Evolutionary conservation across 2,113 vertebrate genomes (phyloP).

Genomic region (Pseudorectes ferrugineus): DNA sequence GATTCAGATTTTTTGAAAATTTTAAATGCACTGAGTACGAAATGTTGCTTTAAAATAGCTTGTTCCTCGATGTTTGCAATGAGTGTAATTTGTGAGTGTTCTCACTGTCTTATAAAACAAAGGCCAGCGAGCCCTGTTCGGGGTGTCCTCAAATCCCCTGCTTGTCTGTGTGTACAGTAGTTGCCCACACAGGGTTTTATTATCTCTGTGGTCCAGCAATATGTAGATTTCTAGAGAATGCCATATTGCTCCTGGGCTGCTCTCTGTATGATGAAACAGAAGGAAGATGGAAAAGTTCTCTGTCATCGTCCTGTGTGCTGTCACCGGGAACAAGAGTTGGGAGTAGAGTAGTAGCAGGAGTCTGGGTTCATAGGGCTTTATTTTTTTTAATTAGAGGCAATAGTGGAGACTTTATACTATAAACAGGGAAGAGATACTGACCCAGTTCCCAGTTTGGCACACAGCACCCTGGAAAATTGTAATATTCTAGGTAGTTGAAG

Average conservation of each 20-base stretch:
- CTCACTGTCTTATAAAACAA: not conserved
- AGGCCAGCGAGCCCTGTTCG: not conserved
- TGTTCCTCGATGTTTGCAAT: not conserved
- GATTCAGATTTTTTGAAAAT: accelerated
- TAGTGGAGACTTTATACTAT: not conserved
- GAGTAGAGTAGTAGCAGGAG: not conserved
- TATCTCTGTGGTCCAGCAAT: not conserved
- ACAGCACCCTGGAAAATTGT: not conserved
- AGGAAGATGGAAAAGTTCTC: not conserved
- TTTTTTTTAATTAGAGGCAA: not conserved
- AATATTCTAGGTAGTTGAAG: not conserved
- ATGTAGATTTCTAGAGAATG: not conserved
- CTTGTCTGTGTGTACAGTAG: not conserved
- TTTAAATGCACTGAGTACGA: not conserved
- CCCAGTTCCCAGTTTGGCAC: not conserved
- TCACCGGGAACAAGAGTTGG: not conserved
- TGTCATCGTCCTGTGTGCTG: not conserved
- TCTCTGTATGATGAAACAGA: not conserved
- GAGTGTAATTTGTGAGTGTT: not conserved
- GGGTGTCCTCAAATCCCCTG: not conserved
- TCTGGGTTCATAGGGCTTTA: not conserved
- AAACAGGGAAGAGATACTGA: not conserved
- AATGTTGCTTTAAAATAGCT: not conserved
- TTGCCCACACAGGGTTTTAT: not conserved
- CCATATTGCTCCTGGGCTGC: not conserved